Evolutionary conservation across 2,888 invertebrate genomes (phyloP), one percentile per base, ranked within the genome.

Genomic region (Seira sanloemensis): DNA sequence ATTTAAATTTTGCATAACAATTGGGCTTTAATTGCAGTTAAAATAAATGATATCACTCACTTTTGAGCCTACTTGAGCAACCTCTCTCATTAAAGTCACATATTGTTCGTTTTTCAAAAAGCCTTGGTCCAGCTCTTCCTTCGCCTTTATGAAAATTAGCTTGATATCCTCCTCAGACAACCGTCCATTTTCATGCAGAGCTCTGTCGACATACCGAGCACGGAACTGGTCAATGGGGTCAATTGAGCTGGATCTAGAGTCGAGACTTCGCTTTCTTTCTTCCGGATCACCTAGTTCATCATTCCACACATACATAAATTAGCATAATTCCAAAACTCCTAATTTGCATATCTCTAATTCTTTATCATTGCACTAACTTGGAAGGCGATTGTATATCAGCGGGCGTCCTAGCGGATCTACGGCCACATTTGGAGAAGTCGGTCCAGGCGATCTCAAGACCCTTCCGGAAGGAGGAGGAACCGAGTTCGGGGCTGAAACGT

Each of bases 361-460:
- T 62, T 2, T 21, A 19, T 21, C 21, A 58, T n/a, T n/a, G n/a
- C n/a, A 68, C 88, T 16, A 90, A 92, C 93, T 91, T 90, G 94
- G 93, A 91, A 90, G 92, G 91, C 93, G 93, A 85, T 92, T 93
- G 88, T 93, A 94, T 65, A 93, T 90, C 62, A 93, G 90, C 0
- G 93, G 93, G 66, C 94, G 91, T 12, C 94, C 94, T 1, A 94
- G 91, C 58, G 94, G 92, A 89, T 94, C 94, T 90, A 93, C 94
- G 1, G 82, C 71, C 25, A 66, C 75, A 72, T 67, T 82, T 4
- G 89, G 89, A 1, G 89, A 89, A 12, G 88, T 58, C 1, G 89
- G 81, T 23, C 86, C 85, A 5, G 88, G 89, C 5, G 89, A 78
- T 65, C 78, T 69, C 65, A 79, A 24, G n/a, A 16, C 12, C 78